These are phyloP conservation scores for Edolisoma coerulescens DNA, from an alignment of 2,113 vertebrate genomes.

Conservation along the genomic window DNA sequence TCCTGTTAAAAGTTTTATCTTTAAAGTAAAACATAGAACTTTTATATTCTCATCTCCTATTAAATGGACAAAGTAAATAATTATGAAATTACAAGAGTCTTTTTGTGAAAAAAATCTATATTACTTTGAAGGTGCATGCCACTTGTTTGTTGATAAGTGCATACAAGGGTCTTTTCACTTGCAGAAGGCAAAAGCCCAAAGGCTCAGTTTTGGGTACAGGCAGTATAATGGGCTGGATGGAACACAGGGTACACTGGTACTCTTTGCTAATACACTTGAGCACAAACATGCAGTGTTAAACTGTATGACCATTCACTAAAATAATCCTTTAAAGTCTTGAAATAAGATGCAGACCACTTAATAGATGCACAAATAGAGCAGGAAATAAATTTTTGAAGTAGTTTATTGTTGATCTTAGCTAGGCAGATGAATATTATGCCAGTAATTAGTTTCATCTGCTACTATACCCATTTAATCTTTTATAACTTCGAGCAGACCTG, in stretches of 20 bases:
- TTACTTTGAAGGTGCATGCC: not conserved
- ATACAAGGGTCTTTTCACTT: not conserved
- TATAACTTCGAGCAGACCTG: not conserved
- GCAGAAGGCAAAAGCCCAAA: not conserved
- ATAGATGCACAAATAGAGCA: not conserved
- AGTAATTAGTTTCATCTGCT: not conserved
- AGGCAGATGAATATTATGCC: not conserved
- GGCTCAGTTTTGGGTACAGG: not conserved
- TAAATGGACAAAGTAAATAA: rapidly evolving
- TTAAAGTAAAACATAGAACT: not conserved
- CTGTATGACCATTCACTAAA: not conserved
- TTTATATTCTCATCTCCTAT: not conserved
- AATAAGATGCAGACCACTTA: not conserved
- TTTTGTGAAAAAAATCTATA: not conserved
- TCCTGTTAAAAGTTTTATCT: not conserved
- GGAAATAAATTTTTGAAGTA: not conserved
- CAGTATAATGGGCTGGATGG: not conserved
- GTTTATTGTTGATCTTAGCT: not conserved
- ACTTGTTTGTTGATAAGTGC: not conserved
- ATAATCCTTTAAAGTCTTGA: not conserved
- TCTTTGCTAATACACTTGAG: not conserved
- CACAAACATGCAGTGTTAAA: not conserved
- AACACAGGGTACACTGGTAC: not conserved
- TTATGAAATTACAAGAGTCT: not conserved
- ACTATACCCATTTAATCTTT: not conserved